Percentiles rank a stretch among this genome's conserved stretches.
Conservation (phyloP, 64 coral and sea anemone species). For the Platygyra sinensis region DNA sequence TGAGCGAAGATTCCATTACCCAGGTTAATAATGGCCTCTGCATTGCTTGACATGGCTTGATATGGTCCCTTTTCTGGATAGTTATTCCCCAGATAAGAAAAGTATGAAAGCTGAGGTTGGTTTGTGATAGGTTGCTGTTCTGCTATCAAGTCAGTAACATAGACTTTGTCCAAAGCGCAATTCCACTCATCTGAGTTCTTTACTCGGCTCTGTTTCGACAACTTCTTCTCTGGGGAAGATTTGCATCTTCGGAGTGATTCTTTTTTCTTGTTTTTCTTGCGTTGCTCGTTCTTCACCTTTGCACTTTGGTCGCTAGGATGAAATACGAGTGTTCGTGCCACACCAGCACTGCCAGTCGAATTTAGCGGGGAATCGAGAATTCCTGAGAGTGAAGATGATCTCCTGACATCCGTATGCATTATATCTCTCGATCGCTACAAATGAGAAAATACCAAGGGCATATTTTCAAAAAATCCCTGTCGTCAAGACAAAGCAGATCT, state of each 20-base stretch:
- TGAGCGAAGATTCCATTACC: neutral
- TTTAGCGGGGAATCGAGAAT: no score
- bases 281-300: neutral
- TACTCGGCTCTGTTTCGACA: neutral
- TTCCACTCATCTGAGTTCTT: neutral
- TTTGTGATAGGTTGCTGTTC: neutral
- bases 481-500: no score
- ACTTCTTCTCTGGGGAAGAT: neutral
- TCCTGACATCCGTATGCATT: no score
- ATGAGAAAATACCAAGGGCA: no score
- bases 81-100: neutral
- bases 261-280: neutral
- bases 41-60: neutral
- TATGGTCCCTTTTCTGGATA: neutral
- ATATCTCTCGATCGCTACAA: no score
- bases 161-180: neutral
- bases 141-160: conserved; percentile 20
- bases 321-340: neutral
- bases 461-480: no score
- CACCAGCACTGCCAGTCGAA: no score
- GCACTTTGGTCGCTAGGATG: no score
- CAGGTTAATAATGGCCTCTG: neutral
- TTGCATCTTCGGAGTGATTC: conserved; percentile 5
- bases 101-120: conserved; percentile 15
- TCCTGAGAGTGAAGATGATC: no score